Base-by-base conservation (phyloP, 1,140 invertebrate genomes). In the Vollenhovia emeryi region DNA sequence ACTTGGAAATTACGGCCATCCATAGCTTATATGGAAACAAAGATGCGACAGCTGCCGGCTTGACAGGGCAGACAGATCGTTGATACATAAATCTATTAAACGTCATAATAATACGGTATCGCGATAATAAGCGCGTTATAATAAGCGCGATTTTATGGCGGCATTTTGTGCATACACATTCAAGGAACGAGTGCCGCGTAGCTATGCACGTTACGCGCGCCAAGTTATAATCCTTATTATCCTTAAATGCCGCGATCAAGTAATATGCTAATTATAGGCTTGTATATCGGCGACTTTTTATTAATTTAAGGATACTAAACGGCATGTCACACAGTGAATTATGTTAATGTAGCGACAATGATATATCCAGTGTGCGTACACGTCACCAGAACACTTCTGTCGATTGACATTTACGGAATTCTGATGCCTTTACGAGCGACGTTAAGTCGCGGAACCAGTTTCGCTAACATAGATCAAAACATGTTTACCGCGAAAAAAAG, bases 1-100 rank as follows among this genome's bases (percentile, higher is more conserved):
- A 91, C 87, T 87, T 86, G 85, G 87, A 91, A 92, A 90, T 92
- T 90, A 91, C 69, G 85, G 75, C 71, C 59, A 66, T 43, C 30
- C 55, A 40, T 57, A 59, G 50, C 50, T 64, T 52, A 30, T 40
- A 27, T 24, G 74, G 85, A 33, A 74, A 88, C 86, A 75, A 80
- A 88, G 82, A 80, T 64, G 36, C 57, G 30, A 36, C 30, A 11
- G n/a, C 27, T 15, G n/a, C 36, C 3, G 24, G 36, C 50, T 66
- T 11, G 15, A n/a, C 15, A 52, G 33, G 21, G 18, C 21, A 48
- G 48, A 69, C 33, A 21, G 33, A 71, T 52, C 76, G 66, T 27
- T 33, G 18, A 55, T 76, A 76, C 18, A 62, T 45, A 62, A 76
- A 62, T 76, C 62, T 59, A 76, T 76, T 62, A 62, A 66, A 66